phyloP scores from a whole-genome alignment of 2,888 invertebrate genomes.

The Gastracanthus pulcherrimus region DNA sequence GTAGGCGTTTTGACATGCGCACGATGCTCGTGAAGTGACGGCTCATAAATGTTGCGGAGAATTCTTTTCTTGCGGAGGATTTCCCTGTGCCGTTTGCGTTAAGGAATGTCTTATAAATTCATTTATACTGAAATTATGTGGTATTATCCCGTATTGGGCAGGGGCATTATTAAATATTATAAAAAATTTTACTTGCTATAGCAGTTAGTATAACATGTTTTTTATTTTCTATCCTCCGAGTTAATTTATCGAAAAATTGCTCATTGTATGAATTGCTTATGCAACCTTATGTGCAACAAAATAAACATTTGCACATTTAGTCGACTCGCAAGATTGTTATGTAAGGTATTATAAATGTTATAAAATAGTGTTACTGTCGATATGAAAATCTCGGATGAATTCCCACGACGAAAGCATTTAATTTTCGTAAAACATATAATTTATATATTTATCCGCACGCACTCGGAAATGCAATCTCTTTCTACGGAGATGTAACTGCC shows the following conservation, averaged over 20 bases:
- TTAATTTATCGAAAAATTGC: constrained; percentile 35
- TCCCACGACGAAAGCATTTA: not conserved
- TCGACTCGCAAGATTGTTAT: not conserved
- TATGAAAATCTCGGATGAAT: not conserved
- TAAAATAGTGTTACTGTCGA: constrained; percentile 5
- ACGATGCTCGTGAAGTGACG: not conserved
- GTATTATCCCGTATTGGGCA: not conserved
- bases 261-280: constrained; percentile 9
- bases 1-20: not conserved
- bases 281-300: not conserved
- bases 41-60: not conserved
- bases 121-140: constrained; percentile 7
- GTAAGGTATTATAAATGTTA: constrained; percentile 1
- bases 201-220: not conserved
- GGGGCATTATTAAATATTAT: not conserved
- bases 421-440: not conserved
- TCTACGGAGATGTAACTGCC: not conserved
- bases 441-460: too few relatives aligned
- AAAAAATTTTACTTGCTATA: too few relatives aligned
- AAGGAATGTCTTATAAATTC: constrained; percentile 4
- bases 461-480: not conserved
- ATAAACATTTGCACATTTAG: not conserved
- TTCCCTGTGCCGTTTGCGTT: not conserved
- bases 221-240: constrained; percentile 3
- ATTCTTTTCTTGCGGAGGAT: not conserved